Evolutionary conservation across 2,888 invertebrate genomes (phyloP).

Genomic region (Autographa gamma): DNA sequence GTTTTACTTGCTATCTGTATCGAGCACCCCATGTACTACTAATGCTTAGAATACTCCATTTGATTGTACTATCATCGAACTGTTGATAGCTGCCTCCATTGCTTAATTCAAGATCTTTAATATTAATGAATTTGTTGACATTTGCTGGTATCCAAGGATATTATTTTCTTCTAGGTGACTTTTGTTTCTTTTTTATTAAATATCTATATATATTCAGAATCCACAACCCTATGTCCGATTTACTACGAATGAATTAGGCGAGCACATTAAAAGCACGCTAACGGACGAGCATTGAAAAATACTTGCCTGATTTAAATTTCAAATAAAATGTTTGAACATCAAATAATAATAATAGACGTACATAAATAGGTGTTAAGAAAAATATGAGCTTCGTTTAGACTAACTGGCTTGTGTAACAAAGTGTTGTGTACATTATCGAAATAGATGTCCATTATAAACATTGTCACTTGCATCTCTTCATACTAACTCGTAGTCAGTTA

Average conservation of each 20-base stretch:
- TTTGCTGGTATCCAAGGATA: conserved; percentile 24
- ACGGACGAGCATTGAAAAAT: conserved; percentile 24
- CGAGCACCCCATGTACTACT: conserved; percentile 52
- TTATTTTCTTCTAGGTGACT: conserved; percentile 19
- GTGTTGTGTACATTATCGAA: conserved; percentile 81
- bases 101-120: conserved; percentile 35
- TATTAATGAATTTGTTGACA: conserved; percentile 29
- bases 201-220: conserved; percentile 11
- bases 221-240: conserved; percentile 24
- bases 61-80: conserved; percentile 44
- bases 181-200: conserved; percentile 32
- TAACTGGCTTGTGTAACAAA: conserved; percentile 86
- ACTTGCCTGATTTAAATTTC: conserved; percentile 31
- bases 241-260: conserved; percentile 25
- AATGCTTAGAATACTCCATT: conserved; percentile 52
- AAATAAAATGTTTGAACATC: conserved; percentile 51
- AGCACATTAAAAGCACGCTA: conserved; percentile 23
- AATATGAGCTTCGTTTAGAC: conserved; percentile 88
- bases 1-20: conserved; percentile 62
- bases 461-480: conserved; percentile 65
- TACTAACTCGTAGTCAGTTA: conserved; percentile 51
- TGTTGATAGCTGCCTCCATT: conserved; percentile 33
- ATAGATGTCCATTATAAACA: conserved; percentile 68
- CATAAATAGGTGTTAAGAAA: conserved; percentile 86
- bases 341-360: conserved; percentile 69